Conservation (phyloP, 2,113 vertebrate genomes). For the Saguinus midas region DNA sequence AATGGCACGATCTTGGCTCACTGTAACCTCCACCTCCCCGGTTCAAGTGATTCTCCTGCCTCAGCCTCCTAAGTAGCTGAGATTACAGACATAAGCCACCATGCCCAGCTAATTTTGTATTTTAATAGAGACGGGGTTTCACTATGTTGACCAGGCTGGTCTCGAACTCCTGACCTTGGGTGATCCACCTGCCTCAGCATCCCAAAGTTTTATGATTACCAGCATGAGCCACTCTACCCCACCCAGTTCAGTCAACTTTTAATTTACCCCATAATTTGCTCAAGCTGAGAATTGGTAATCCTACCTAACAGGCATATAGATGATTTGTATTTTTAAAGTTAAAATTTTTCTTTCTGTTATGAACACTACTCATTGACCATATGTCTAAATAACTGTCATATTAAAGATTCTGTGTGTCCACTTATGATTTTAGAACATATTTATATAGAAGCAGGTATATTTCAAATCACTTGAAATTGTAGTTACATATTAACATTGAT, state of each 20-base stretch:
- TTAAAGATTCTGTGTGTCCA: neutral
- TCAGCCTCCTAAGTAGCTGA: too few species aligned
- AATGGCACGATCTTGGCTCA: too few species aligned
- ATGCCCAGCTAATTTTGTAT: too few species aligned
- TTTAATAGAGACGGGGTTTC: too few species aligned
- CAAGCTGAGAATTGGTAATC: neutral
- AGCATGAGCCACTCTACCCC: rapidly evolving
- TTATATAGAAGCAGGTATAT: neutral
- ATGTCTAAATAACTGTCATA: neutral
- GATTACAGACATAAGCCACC: too few species aligned
- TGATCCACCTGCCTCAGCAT: too few species aligned
- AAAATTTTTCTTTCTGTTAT: slow-evolving; percentile 13
- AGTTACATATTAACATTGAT: neutral
- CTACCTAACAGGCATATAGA: neutral
- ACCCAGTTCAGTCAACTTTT: neutral
- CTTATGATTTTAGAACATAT: neutral
- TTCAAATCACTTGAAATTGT: slow-evolving; percentile 20
- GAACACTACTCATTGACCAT: neutral
- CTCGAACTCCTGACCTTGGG: too few species aligned
- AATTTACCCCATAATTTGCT: neutral
- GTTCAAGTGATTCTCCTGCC: too few species aligned
- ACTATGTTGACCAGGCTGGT: too few species aligned
- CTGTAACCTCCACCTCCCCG: too few species aligned
- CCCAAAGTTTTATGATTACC: too few species aligned
- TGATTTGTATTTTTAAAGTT: slow-evolving; percentile 46